Evolutionary conservation across 1,140 invertebrate genomes (phyloP).

Genomic region (Pantala flavescens): DNA sequence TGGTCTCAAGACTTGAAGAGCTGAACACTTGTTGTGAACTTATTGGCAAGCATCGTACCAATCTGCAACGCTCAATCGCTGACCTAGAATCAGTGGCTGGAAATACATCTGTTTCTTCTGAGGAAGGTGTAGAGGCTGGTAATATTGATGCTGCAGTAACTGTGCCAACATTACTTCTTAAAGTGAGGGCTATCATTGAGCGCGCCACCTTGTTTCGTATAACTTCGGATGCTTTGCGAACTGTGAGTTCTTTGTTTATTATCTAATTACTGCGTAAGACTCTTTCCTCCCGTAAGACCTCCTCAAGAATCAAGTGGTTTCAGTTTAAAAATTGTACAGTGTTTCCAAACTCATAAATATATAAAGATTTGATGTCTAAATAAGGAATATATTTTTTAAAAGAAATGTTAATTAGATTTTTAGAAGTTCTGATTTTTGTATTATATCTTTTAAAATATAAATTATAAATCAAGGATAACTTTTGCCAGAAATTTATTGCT

Average conservation of each 20-base stretch:
- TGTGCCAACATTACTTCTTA: conserved; percentile 22
- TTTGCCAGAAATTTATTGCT: no score
- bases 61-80: conserved; percentile 69
- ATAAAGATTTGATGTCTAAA: no score
- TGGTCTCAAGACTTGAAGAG: conserved; percentile 65
- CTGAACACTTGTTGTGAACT: conserved; percentile 83
- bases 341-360: no score
- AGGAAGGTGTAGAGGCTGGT: conserved; percentile 32
- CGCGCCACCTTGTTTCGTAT: conserved; percentile 86
- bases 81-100: conserved; percentile 70
- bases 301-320: no score
- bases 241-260: conserved; percentile 71
- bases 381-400: no score
- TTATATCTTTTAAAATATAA: no score
- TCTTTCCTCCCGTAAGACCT: conserved; percentile 10
- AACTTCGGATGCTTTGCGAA: conserved; percentile 91
- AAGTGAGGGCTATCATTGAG: conserved; percentile 74
- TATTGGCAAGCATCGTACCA: conserved; percentile 74
- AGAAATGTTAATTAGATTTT: no score
- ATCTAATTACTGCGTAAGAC: conserved; percentile 9
- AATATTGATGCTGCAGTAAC: conserved; percentile 12
- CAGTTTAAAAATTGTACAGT: no score
- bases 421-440: no score
- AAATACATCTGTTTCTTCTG: conserved; percentile 44
- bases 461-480: no score